A percentile compares a stretch with the other conserved stretches of the same genome.
These are phyloP conservation scores for Phragmatobia fuliginosa DNA, from an alignment of 2,888 invertebrate species.

Conservation along the genomic window DNA sequence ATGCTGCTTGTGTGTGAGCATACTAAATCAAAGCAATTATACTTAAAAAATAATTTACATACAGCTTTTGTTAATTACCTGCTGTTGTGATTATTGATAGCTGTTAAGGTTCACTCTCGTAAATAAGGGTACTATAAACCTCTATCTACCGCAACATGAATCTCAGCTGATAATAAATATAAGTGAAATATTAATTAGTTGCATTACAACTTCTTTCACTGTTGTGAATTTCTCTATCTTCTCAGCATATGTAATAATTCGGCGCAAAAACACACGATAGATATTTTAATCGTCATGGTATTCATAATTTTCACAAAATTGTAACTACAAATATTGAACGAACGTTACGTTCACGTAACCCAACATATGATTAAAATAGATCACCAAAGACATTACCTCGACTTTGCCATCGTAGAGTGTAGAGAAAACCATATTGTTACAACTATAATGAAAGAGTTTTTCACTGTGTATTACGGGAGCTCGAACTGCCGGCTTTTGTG, in stretches of 20 bases:
- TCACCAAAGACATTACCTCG: constrained; percentile 63
- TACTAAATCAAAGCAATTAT: not conserved
- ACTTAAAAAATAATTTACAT: not conserved
- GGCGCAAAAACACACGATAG: constrained; percentile 53
- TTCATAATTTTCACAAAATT: constrained; percentile 48
- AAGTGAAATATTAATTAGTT: not conserved
- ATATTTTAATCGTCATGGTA: constrained; percentile 61
- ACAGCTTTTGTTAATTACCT: not conserved
- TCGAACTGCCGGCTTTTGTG: constrained; percentile 76
- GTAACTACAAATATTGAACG: constrained; percentile 31
- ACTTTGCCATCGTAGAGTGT: constrained; percentile 77
- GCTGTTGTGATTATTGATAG: not conserved
- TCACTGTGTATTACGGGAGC: constrained; percentile 66
- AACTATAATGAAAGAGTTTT: constrained; percentile 61
- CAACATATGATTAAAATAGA: constrained; percentile 58
- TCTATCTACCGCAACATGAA: constrained; percentile 1
- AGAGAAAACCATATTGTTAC: constrained; percentile 78
- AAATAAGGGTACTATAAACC: not conserved
- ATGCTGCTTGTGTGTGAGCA: not conserved
- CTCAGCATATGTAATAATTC: constrained; percentile 24
- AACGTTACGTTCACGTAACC: constrained; percentile 59
- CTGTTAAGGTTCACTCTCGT: not conserved
- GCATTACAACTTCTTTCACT: not conserved
- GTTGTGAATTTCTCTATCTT: not conserved
- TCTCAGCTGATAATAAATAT: constrained; percentile 1